Conservation (phyloP, 2,888 invertebrate genomes). For the Andricus curvator region DNA sequence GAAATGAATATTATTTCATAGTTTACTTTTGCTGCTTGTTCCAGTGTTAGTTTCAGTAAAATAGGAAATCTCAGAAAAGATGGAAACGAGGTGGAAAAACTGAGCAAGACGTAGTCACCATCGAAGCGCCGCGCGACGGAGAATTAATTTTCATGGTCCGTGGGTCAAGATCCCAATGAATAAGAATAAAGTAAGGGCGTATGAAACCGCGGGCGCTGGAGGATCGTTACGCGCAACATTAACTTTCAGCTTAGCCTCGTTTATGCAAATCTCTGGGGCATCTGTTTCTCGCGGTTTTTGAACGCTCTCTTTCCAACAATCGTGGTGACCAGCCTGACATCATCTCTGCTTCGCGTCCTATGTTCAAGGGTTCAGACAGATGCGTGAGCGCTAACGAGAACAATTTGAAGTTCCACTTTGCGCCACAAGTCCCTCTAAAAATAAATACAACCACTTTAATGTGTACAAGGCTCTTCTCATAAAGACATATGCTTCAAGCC, state of each 20-base stretch:
- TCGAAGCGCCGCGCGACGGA: constrained; percentile 46
- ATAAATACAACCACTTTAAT: constrained; percentile 75
- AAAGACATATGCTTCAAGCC: neutral
- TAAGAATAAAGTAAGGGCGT: constrained; percentile 60
- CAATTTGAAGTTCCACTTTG: constrained; percentile 77
- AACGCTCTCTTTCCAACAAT: constrained; percentile 41
- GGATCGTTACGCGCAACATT: constrained; percentile 64
- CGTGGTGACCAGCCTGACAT: constrained; percentile 56
- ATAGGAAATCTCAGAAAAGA: constrained; percentile 4
- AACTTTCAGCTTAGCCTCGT: constrained; percentile 68
- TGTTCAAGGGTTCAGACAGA: constrained; percentile 77
- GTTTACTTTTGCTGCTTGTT: neutral
- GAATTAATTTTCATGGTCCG: constrained; percentile 65
- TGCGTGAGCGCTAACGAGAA: constrained; percentile 76
- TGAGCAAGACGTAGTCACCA: constrained; percentile 8
- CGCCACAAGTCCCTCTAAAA: constrained; percentile 74
- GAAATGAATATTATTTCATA: neutral
- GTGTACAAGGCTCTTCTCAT: constrained; percentile 1
- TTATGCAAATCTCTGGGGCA: constrained; percentile 72
- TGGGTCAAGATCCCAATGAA: constrained; percentile 64
- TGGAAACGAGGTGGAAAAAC: constrained; percentile 26
- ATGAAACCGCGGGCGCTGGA: constrained; percentile 44
- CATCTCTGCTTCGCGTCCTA: constrained; percentile 58
- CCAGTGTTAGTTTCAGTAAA: neutral
- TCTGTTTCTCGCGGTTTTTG: constrained; percentile 64